Percentiles rank a stretch among this genome's conserved stretches.
These are phyloP conservation scores for Tiliacea citrago DNA, from an alignment of 2,888 invertebrate species.

Conservation along the genomic window DNA sequence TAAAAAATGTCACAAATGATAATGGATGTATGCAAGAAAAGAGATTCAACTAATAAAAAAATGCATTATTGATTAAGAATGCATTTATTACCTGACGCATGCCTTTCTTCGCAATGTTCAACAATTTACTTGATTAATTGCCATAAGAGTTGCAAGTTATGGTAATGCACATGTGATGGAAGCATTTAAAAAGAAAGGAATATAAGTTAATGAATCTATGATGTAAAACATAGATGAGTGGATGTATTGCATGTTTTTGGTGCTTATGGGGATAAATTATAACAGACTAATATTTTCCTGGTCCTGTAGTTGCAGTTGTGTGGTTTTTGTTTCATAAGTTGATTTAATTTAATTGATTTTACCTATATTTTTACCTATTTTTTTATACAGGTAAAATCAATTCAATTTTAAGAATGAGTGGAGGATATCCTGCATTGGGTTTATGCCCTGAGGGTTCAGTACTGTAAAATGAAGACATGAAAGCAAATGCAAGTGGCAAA, in stretches of 20 bases:
- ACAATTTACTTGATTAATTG: constrained; percentile 14
- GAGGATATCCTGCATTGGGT: background rate
- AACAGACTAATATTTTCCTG: background rate
- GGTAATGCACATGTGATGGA: constrained; percentile 19
- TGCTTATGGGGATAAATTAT: background rate
- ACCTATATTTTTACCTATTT: too few relatives aligned
- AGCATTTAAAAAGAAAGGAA: constrained; percentile 41
- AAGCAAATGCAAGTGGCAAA: background rate
- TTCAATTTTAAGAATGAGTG: background rate
- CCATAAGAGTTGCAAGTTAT: constrained; percentile 23
- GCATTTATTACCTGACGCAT: constrained; percentile 24
- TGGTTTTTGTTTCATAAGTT: background rate
- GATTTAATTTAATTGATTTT: background rate
- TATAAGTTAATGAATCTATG: constrained; percentile 9
- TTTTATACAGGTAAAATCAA: too few relatives aligned
- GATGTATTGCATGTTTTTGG: background rate
- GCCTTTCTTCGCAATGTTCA: constrained; percentile 12
- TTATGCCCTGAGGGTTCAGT: background rate
- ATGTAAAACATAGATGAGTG: background rate
- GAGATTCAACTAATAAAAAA: background rate
- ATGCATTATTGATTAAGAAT: constrained; percentile 2
- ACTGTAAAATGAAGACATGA: background rate
- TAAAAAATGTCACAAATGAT: background rate
- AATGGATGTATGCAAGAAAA: too few relatives aligned
- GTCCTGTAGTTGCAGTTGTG: background rate